These are phyloP conservation scores for Lordiphosa fenestrarum DNA, from an alignment of 2,888 invertebrate species.

Conservation along the genomic window DNA sequence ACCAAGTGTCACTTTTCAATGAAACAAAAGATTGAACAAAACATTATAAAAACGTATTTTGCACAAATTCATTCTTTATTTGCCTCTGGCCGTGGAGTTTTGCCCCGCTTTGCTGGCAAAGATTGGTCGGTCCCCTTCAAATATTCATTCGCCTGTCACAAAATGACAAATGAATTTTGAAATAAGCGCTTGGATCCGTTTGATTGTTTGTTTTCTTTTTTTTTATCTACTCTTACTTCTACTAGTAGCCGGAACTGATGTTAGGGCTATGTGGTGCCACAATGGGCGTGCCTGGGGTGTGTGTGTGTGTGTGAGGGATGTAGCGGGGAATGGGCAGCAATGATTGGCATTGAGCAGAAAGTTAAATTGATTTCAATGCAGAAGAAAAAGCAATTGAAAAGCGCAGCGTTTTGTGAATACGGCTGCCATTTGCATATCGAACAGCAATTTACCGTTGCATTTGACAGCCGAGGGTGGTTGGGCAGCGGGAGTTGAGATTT, in stretches of 20 bases:
- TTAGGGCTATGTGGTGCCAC: conserved; percentile 4
- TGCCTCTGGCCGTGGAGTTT: conserved; percentile 21
- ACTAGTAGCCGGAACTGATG: conserved; percentile 35
- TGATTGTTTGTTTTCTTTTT: conserved; percentile 56
- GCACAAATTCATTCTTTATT: conserved; percentile 28
- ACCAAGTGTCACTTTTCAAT: too few relatives aligned
- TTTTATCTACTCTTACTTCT: conserved; percentile 1
- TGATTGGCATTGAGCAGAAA: conserved; percentile 74
- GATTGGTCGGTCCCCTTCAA: conserved; percentile 4
- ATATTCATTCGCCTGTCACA: conserved; percentile 68
- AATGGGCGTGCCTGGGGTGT: conserved; percentile 2
- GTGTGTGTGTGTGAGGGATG: conserved; percentile 24
- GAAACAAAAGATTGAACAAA: neutral
- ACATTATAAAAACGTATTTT: neutral
- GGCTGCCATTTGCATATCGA: conserved; percentile 72
- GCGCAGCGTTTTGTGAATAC: conserved; percentile 66
- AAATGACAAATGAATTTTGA: conserved; percentile 75
- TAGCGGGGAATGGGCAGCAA: conserved; percentile 54
- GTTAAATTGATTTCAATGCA: conserved; percentile 75
- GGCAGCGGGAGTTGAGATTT: neutral
- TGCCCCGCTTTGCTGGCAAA: neutral
- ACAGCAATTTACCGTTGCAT: conserved; percentile 67
- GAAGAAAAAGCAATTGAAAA: conserved; percentile 56
- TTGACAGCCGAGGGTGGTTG: conserved; percentile 42
- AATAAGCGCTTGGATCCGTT: conserved; percentile 68